Conservation (phyloP, 2,797 vertebrate species). For the Petrocephalus schoutedeni region DNA sequence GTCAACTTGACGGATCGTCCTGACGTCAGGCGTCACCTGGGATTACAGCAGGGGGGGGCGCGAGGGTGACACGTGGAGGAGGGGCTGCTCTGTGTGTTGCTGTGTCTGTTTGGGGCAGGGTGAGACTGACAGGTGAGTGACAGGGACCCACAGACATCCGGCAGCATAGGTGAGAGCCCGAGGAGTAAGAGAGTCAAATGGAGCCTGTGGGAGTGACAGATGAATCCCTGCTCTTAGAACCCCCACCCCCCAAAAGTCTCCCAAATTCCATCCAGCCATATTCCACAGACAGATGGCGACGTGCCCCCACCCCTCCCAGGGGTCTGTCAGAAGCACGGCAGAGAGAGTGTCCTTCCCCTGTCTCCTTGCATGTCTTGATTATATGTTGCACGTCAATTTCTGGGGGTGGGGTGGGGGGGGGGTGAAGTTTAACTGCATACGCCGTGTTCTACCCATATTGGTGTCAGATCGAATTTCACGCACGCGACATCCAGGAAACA, state of each 20-base stretch:
- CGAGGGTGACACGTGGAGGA: not conserved
- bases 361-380: constrained; percentile 15
- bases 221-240: not conserved
- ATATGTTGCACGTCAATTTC: constrained; percentile 1
- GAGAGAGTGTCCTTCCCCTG: not conserved
- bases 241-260: not conserved
- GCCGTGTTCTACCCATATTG: not conserved
- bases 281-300: constrained; percentile 16
- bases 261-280: constrained; percentile 9
- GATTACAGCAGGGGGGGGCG: not conserved
- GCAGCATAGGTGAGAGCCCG: not conserved
- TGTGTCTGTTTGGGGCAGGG: not conserved
- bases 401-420: not conserved
- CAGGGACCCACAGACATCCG: not conserved
- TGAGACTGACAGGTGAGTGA: not conserved
- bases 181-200: not conserved
- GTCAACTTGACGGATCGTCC: not conserved
- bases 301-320: not conserved
- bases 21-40: not conserved
- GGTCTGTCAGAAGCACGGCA: not conserved
- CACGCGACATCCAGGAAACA: not conserved
- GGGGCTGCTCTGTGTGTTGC: not conserved
- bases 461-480: not conserved
- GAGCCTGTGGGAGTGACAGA: not conserved
- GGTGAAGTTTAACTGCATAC: not conserved